phyloP scores from a whole-genome alignment of 2,113 vertebrate species.

The Leptodactylus fuscus region DNA sequence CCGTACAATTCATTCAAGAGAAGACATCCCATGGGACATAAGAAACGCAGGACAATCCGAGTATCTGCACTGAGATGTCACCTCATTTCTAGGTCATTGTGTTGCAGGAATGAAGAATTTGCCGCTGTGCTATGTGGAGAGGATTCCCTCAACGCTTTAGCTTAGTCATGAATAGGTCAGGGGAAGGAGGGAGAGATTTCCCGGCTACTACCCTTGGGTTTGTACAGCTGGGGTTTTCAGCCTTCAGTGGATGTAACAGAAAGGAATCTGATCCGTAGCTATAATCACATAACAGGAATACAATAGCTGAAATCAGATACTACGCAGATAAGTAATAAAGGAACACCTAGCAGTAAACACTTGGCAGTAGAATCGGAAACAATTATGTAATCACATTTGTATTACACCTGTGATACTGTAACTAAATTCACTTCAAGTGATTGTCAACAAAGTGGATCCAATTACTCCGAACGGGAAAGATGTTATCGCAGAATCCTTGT shows the following conservation, averaged over 20 bases:
- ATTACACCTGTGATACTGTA: slow-evolving; percentile 24
- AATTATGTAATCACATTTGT: slow-evolving; percentile 13
- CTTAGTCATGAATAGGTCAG: slow-evolving; percentile 37
- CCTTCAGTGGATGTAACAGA: slow-evolving; percentile 23
- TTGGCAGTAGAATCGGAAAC: background rate
- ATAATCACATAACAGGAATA: background rate
- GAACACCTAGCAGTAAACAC: background rate
- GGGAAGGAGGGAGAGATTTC: slow-evolving; percentile 16
- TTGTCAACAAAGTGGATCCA: slow-evolving; percentile 29
- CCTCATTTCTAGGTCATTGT: slow-evolving; percentile 49
- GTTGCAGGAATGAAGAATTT: slow-evolving; percentile 17
- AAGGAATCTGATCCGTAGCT: background rate
- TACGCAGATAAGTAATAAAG: background rate
- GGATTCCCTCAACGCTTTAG: slow-evolving; percentile 46
- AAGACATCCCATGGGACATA: background rate
- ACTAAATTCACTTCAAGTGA: background rate
- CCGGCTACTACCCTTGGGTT: slow-evolving; percentile 37
- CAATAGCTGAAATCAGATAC: slow-evolving; percentile 4
- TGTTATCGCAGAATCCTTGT: background rate
- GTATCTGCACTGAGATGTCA: background rate
- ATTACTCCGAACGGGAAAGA: slow-evolving; percentile 13
- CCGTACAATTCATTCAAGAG: slow-evolving; percentile 31
- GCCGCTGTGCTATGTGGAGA: background rate
- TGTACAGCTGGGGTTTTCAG: slow-evolving; percentile 41
- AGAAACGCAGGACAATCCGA: slow-evolving; percentile 6